Base-by-base conservation (phyloP, 2,797 vertebrate species). In the Coilia nasus region DNA sequence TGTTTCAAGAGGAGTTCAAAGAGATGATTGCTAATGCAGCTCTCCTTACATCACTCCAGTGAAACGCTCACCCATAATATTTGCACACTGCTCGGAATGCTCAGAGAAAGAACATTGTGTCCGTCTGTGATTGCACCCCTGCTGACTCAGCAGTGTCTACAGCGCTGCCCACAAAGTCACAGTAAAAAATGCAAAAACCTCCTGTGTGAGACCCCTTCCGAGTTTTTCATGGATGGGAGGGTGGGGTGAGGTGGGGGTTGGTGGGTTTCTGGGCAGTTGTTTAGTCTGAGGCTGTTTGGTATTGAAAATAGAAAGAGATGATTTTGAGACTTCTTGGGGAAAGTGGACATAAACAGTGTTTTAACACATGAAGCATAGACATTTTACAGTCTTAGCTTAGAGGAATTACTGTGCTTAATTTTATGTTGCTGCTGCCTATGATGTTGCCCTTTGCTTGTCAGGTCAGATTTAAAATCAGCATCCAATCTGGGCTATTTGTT, bases 41-140 rank as follows among this genome's bases (percentile, higher is more conserved):
- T 84, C n/a, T 47, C 17, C 71, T 86, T 88, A 84, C 86, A 83
- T 89, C 56, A 90, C 85, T 88, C 87, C 60, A 85, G 83, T 82
- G 75, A 89, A 86, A 67, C 80, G 75, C 47, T 86, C 54, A 47
- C 81, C 28, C 44, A 85, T 78, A 71, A 85, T 78, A 71, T 87
- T 71, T 83, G 81, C 19, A 14, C 84, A 85, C 81, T 35, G 21
- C 57, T 57, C 57, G 60, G 84, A 81, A n/a, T n/a, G 25, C 81
- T 81, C 44, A 54, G 64, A 86, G 81, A 60, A 25, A n/a, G 88
- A 81, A 81, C 84, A 87, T 28, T 60, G 75, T 0, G 85, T 88
- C 85, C 50, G 0, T 89, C 62, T 88, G 87, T 87, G 83, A 82
- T 56, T 67, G 31, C 31, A 19, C n/a, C 41, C 44, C 35, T 35